phyloP scores from a whole-genome alignment of 2,113 vertebrate species.

The Scortum barcoo region DNA sequence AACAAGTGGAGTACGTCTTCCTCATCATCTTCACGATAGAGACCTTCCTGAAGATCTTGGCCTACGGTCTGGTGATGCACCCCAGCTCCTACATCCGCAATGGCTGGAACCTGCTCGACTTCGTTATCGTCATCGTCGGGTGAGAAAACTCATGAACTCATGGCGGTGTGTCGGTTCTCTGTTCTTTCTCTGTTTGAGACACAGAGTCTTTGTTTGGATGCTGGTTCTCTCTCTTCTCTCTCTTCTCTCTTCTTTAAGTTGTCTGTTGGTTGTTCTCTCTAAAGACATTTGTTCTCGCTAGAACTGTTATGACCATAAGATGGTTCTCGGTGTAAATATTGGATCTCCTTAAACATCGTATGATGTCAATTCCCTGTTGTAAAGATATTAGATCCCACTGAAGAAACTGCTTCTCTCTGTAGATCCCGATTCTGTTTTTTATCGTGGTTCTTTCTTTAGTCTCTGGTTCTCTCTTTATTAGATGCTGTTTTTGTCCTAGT shows the following conservation, averaged over 20 bases:
- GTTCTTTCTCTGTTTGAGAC: background rate
- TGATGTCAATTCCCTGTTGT: too few relatives aligned
- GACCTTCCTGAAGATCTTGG: constrained; percentile 94
- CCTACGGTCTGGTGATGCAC: constrained; percentile 94
- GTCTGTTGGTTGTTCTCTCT: too few relatives aligned
- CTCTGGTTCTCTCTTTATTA: too few relatives aligned
- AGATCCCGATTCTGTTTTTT: background rate
- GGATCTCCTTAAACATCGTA: too few relatives aligned
- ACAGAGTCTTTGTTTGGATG: too few relatives aligned
- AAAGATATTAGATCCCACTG: too few relatives aligned
- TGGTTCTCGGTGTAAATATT: too few relatives aligned
- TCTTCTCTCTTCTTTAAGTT: too few relatives aligned
- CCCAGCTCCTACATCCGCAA: constrained; percentile 95
- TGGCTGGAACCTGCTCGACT: constrained; percentile 95
- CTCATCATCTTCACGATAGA: constrained; percentile 96
- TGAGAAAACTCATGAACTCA: constrained; percentile 35
- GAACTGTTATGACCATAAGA: too few relatives aligned
- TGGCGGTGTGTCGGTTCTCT: background rate
- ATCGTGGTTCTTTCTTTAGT: background rate
- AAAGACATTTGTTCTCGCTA: background rate
- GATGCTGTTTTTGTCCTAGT: background rate
- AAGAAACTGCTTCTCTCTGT: too few relatives aligned
- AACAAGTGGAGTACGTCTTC: constrained; percentile 95
- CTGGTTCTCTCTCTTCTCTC: too few relatives aligned
- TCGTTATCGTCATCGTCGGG: constrained; percentile 95